These are phyloP conservation scores for Aspidiotus destructor DNA, from an alignment of 2,888 invertebrate genomes.

Conservation along the genomic window DNA sequence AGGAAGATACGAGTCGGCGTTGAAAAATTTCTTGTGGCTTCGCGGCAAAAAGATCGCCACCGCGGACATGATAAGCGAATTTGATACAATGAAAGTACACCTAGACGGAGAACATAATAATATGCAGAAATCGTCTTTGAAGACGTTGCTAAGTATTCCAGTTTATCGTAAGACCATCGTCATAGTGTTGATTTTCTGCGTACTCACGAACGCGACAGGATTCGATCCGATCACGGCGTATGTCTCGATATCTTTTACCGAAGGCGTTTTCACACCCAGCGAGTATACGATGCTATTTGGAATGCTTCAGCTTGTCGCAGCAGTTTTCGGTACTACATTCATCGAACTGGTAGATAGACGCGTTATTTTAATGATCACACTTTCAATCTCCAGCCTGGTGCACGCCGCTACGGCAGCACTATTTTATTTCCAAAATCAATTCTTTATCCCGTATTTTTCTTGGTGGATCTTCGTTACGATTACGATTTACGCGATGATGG, in stretches of 20 bases:
- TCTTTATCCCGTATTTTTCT: neutral
- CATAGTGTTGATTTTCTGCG: slow-evolving; percentile 2
- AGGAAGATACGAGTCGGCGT: slow-evolving; percentile 31
- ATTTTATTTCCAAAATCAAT: neutral
- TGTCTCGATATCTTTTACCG: neutral
- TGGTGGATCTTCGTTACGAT: neutral
- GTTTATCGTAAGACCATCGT: neutral
- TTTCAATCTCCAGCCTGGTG: neutral
- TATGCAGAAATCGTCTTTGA: neutral
- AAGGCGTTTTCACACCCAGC: neutral
- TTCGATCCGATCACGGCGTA: neutral
- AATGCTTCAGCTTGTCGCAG: neutral
- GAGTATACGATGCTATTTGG: neutral
- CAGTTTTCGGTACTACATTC: neutral
- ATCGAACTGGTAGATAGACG: neutral
- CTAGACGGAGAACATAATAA: slow-evolving; percentile 4
- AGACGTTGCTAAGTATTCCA: neutral
- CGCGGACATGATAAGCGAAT: slow-evolving; percentile 2
- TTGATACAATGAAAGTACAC: slow-evolving; percentile 17
- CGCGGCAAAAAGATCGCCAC: slow-evolving; percentile 8
- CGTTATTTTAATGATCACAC: neutral
- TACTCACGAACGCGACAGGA: slow-evolving; percentile 16
- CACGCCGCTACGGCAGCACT: neutral
- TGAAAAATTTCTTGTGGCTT: slow-evolving; percentile 14
- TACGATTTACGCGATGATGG: neutral